Base-by-base conservation (phyloP, 2,797 vertebrate species). In the Eulemur albifrons region DNA sequence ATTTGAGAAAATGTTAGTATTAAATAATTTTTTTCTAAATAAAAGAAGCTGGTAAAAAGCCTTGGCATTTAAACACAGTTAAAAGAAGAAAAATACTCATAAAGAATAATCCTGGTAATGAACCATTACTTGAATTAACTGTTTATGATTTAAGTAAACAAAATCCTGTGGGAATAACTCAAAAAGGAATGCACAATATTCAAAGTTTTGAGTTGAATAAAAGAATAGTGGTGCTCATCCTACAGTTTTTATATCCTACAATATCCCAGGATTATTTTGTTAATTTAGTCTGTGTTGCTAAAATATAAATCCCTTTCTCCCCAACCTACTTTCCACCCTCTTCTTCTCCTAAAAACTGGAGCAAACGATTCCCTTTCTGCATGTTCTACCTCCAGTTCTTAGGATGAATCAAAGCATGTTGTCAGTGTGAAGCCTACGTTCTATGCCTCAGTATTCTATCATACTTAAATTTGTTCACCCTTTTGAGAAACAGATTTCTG, bases 1-100 rank as follows among this genome's bases (percentile, higher is more conserved):
- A 81, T 72, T 81, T 81, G 69, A 32, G 18, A 7, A 40, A 59
- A 61, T 43, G 5, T 40, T 67, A 94, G 13, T 30, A 73, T 52
- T 82, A 81, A 90, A 61, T 77, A 35, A 4, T 63, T 82, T 27
- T 70, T 61, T 75, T 84, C 45, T 90, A 54, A 90, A 72, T 25
- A n/a, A 70, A 65, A 82, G 7, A 67, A 43, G 12, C 9, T 72
- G 43, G 8, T 63, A 91, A 11, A 85, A 89, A 57, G 25, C 14
- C 1, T 32, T 90, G 7, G 0, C 20, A 45, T 90, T 79, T 94
- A 88, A 93, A 65, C 1, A 77, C 40, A 86, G 27, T 18, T 32
- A 32, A 77, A 23, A 79, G 4, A 30, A 73, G 2, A 50, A 86
- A 77, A 32, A 81, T 27, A 70, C 43, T 69, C 4, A 14, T n/a